A percentile compares a stretch with the other conserved stretches of the same genome.
Conservation (phyloP, 2,888 invertebrate genomes). For the Eristalis tenax region DNA sequence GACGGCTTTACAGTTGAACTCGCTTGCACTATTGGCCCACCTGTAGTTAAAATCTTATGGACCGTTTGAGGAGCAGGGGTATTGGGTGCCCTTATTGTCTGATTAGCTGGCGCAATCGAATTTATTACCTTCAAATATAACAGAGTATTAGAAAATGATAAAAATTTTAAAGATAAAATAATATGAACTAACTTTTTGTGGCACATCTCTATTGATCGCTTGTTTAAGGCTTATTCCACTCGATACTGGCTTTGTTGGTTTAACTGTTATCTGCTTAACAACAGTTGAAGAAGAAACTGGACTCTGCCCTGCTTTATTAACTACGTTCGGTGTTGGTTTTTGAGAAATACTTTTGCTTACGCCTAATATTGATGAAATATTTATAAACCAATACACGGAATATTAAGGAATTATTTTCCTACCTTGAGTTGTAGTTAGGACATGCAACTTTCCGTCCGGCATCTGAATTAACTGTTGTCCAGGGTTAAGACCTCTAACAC, state of each 20-base stretch:
- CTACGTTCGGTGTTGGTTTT: constrained; percentile 27
- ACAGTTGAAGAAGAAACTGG: constrained; percentile 63
- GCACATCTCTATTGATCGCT: constrained; percentile 68
- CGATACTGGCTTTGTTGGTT: constrained; percentile 75
- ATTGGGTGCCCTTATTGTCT: constrained; percentile 56
- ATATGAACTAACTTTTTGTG: constrained; percentile 75
- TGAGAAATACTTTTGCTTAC: constrained; percentile 39
- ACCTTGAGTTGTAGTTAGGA: constrained; percentile 83
- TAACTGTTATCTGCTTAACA: constrained; percentile 78
- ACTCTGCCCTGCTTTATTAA: constrained; percentile 46
- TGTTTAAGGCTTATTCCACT: constrained; percentile 64
- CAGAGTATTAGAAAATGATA: neutral
- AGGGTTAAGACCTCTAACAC: constrained; percentile 94
- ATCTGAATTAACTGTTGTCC: constrained; percentile 96
- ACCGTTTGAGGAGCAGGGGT: constrained; percentile 73
- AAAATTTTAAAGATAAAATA: neutral
- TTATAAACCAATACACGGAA: neutral
- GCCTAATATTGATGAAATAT: neutral
- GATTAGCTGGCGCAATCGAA: constrained; percentile 61
- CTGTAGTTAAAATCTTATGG: constrained; percentile 75
- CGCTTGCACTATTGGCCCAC: constrained; percentile 58
- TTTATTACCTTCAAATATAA: constrained; percentile 30
- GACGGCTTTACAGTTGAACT: constrained; percentile 72
- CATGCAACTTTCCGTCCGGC: constrained; percentile 95
- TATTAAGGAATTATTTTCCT: neutral